Percentiles rank a stretch among this genome's conserved stretches.
Evolutionary conservation across 2,113 vertebrate genomes (phyloP).

Genomic region (Poecile atricapillus): DNA sequence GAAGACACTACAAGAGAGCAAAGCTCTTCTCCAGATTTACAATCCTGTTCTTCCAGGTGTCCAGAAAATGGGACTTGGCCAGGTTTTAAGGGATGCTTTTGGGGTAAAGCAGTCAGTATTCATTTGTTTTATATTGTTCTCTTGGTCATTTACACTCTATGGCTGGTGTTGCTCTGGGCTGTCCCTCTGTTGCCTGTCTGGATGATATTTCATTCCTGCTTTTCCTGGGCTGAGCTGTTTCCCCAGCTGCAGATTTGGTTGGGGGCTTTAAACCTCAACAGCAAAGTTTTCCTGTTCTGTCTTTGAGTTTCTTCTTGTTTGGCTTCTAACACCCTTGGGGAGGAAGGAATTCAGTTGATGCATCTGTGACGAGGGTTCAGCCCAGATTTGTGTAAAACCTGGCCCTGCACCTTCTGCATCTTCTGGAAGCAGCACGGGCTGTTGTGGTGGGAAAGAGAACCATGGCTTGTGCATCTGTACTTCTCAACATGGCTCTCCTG

Average conservation of each 20-base stretch:
- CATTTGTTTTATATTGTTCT: not conserved
- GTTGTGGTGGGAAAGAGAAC: not conserved
- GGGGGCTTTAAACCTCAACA: not conserved
- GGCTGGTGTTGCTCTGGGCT: not conserved
- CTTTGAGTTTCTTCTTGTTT: not conserved
- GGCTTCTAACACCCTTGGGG: not conserved
- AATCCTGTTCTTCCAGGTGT: not conserved
- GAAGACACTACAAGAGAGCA: not conserved
- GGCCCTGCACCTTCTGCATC: not conserved
- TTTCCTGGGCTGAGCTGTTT: not conserved
- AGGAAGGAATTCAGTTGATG: not conserved
- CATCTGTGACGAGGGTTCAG: not conserved
- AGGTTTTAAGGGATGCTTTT: not conserved
- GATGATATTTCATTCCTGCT: not conserved
- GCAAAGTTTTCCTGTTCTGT: not conserved
- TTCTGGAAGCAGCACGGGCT: not conserved
- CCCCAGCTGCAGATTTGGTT: not conserved
- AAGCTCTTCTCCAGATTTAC: not conserved
- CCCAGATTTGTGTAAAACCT: not conserved
- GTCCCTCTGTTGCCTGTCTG: not conserved
- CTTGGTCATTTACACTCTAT: not conserved
- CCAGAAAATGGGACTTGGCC: not conserved
- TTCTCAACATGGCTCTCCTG: accelerated
- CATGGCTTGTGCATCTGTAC: not conserved
- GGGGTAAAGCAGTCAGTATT: not conserved